A percentile compares a stretch with the other conserved stretches of the same genome.
Conservation (phyloP, 2,797 vertebrate genomes). For the Xenops minutus region DNA sequence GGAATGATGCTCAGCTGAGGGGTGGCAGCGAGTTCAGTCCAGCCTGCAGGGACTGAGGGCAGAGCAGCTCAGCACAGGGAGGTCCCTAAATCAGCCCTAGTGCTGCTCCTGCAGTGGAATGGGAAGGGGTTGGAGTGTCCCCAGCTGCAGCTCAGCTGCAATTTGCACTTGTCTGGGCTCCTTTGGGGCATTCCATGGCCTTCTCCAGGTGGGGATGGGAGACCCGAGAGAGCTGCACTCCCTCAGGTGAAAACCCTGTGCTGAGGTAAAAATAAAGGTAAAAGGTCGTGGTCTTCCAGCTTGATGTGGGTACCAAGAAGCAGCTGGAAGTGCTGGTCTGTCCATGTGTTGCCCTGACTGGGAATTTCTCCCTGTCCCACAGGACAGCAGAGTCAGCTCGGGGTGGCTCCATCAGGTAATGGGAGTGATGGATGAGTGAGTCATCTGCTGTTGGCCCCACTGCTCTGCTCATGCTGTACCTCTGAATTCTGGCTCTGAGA, state of each 20-base stretch:
- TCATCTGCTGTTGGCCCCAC: rapidly evolving
- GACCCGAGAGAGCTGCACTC: neutral
- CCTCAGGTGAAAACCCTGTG: neutral
- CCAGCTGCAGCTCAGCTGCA: neutral
- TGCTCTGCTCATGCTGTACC: neutral
- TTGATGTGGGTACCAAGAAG: neutral
- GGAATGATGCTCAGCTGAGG: neutral
- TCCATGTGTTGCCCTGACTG: neutral
- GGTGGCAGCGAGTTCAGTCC: neutral
- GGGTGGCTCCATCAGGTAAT: neutral
- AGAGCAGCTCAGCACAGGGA: neutral
- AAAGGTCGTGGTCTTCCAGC: neutral
- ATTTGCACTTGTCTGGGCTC: neutral
- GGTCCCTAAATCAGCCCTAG: neutral
- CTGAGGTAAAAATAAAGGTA: neutral
- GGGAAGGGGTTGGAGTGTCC: neutral
- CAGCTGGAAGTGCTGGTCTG: neutral
- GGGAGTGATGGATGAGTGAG: rapidly evolving
- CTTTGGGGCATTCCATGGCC: neutral
- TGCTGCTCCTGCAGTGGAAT: neutral
- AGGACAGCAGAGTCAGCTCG: neutral
- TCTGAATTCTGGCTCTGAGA: neutral
- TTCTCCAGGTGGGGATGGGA: neutral
- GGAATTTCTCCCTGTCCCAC: neutral
- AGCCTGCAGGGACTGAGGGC: neutral